A percentile compares a stretch with the other conserved stretches of the same genome.
These are phyloP conservation scores for Temnothorax nylanderi DNA, from an alignment of 1,140 invertebrate genomes.

Conservation along the genomic window DNA sequence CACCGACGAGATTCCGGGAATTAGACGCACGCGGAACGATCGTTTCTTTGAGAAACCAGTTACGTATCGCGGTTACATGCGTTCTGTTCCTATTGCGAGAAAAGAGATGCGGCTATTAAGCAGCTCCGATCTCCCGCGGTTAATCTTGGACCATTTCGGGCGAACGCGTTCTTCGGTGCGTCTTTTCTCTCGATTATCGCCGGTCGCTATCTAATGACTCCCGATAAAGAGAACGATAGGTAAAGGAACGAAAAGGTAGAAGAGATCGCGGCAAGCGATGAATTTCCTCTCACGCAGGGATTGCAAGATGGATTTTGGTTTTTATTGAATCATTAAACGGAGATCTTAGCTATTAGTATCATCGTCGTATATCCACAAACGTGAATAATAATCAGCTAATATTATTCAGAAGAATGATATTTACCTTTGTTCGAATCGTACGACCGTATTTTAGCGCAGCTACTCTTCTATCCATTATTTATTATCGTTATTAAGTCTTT, in stretches of 20 bases:
- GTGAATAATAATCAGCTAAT: neutral
- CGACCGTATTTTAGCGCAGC: neutral
- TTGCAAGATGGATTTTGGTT: neutral
- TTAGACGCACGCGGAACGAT: conserved; percentile 26
- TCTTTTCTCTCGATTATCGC: conserved; percentile 36
- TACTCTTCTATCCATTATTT: neutral
- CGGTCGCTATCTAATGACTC: conserved; percentile 53
- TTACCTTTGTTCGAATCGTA: neutral
- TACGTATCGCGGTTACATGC: conserved; percentile 44
- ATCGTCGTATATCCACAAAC: neutral
- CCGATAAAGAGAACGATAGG: neutral
- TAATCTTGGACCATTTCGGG: conserved; percentile 62
- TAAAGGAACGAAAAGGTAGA: neutral
- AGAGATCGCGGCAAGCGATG: neutral
- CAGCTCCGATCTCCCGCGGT: conserved; percentile 13
- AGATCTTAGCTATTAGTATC: neutral
- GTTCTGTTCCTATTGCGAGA: conserved; percentile 43
- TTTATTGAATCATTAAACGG: conserved; percentile 15
- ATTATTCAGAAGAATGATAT: neutral
- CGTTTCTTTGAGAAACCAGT: conserved; percentile 52
- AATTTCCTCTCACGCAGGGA: neutral
- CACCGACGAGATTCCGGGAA: conserved; percentile 59
- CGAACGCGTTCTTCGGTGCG: conserved; percentile 14
- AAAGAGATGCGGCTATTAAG: conserved; percentile 65
- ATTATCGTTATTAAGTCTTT: neutral